Conservation (phyloP, 1,140 invertebrate genomes). For the Drosophila truncata region DNA sequence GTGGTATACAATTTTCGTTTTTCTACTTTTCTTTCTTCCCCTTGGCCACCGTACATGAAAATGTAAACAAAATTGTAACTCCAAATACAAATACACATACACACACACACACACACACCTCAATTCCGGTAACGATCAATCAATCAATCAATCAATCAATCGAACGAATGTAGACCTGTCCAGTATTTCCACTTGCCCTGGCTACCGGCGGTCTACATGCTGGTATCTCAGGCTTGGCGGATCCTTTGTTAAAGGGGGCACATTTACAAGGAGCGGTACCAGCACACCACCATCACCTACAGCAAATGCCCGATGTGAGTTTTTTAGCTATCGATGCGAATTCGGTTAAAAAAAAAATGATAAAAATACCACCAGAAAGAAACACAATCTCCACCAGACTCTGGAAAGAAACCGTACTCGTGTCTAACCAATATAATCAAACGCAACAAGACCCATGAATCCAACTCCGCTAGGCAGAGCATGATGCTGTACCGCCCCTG, state of each 20-base stretch:
- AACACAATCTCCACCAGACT: slow-evolving; percentile 23
- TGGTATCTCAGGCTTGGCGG: slow-evolving; percentile 89
- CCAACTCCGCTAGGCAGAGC: slow-evolving; percentile 38
- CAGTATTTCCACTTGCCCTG: slow-evolving; percentile 85
- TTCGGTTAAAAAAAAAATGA: slow-evolving; percentile 44
- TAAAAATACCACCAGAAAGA: slow-evolving; percentile 6
- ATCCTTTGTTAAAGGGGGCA: slow-evolving; percentile 91
- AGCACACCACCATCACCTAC: slow-evolving; percentile 91
- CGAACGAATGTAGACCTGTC: slow-evolving; percentile 79
- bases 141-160: slow-evolving; percentile 43
- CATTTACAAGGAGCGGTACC: slow-evolving; percentile 92
- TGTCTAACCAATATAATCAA: slow-evolving; percentile 38
- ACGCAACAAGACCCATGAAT: slow-evolving; percentile 25
- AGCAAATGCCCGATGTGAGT: slow-evolving; percentile 86
- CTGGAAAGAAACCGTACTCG: slow-evolving; percentile 40
- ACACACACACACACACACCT: slow-evolving; percentile 22
- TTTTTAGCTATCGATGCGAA: slow-evolving; percentile 69
- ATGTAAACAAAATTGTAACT: slow-evolving; percentile 38
- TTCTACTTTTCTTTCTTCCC: slow-evolving; percentile 78
- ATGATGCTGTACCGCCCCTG: slow-evolving; percentile 34
- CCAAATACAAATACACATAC: slow-evolving; percentile 22
- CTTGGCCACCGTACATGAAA: slow-evolving; percentile 45
- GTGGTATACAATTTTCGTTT: slow-evolving; percentile 77
- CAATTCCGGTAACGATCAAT: slow-evolving; percentile 26
- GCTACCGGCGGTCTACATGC: slow-evolving; percentile 85